Evolutionary conservation across 1,140 invertebrate species (phyloP).

Genomic region (Caligus rogercresseyi): DNA sequence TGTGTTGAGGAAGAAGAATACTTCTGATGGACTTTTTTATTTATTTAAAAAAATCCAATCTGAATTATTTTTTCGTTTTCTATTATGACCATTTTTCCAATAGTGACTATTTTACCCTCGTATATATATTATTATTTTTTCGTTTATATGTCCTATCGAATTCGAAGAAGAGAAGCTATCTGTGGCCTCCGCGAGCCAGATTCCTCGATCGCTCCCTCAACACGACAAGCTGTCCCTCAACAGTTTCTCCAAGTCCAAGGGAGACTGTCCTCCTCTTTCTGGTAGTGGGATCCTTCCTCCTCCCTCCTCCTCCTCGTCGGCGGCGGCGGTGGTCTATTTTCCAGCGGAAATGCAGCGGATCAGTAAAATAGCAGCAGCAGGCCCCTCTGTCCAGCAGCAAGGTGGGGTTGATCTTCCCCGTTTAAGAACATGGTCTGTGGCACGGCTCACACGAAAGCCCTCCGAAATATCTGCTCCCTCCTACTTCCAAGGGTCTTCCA

Average conservation of each 20-base stretch:
- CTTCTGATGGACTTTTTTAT: too few species aligned
- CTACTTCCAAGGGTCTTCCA: not conserved
- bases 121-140: too few species aligned
- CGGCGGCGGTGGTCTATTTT: too few species aligned
- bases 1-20: too few species aligned
- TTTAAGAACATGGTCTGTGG: not conserved
- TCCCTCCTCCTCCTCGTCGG: too few species aligned
- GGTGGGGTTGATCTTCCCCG: not conserved
- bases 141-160: not conserved
- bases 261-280: not conserved
- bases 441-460: not conserved
- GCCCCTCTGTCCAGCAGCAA: not conserved
- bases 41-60: too few species aligned
- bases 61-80: too few species aligned
- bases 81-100: too few species aligned
- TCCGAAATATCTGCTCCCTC: not conserved
- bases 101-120: too few species aligned
- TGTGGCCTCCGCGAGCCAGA: not conserved
- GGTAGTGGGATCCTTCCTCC: too few species aligned
- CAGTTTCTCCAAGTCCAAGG: not conserved
- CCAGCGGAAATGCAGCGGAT: too few species aligned
- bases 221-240: not conserved
- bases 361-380: too few species aligned
- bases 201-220: not conserved
- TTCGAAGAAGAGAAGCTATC: not conserved